These are phyloP conservation scores for Podarcis siculus DNA, from an alignment of 2,797 vertebrate species.

Conservation along the genomic window DNA sequence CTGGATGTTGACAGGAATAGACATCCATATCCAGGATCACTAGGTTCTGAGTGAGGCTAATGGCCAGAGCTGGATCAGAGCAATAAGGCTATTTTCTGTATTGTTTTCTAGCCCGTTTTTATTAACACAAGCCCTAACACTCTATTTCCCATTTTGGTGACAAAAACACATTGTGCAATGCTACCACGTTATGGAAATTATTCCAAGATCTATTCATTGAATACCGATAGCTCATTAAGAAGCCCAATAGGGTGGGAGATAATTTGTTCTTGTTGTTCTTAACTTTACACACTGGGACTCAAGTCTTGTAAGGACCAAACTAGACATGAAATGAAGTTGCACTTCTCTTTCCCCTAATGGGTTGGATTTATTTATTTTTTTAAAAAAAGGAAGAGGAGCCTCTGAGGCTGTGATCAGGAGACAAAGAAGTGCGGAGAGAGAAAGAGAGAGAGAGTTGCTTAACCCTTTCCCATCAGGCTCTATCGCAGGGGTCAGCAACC, in stretches of 20 bases:
- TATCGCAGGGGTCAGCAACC: too few relatives aligned
- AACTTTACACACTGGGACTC: background rate
- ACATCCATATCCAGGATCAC: background rate
- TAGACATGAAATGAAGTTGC: background rate
- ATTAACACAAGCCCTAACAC: background rate
- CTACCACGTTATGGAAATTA: slow-evolving; percentile 6
- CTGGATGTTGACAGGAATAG: background rate
- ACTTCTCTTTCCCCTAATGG: background rate
- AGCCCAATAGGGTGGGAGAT: background rate
- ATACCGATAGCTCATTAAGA: slow-evolving; percentile 6
- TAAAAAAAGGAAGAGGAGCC: background rate
- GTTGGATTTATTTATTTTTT: background rate
- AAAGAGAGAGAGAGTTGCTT: background rate
- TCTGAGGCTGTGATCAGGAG: background rate
- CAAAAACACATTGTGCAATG: background rate
- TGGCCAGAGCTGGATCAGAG: background rate
- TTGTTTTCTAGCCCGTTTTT: background rate
- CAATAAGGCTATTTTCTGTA: background rate
- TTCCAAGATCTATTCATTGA: slow-evolving; percentile 1
- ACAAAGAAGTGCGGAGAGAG: background rate
- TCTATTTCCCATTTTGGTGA: background rate
- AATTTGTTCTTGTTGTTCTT: too few relatives aligned
- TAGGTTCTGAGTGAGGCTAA: background rate
- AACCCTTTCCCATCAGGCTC: background rate
- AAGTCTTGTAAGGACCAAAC: background rate